phyloP scores from a whole-genome alignment of 37 sponge, comb jelly and placozoan genomes.

The Ianthella basta region DNA sequence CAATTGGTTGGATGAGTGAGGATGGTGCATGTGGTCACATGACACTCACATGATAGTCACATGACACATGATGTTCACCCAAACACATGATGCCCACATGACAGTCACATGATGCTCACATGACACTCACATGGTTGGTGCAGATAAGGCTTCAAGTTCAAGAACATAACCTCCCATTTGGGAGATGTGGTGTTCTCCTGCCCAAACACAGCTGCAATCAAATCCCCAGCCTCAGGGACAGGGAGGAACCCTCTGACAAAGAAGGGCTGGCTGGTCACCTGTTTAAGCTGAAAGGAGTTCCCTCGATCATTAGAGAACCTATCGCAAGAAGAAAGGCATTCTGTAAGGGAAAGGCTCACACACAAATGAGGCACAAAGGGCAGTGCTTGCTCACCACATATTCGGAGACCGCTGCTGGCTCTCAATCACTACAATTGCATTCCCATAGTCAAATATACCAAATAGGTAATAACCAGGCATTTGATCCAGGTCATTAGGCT shows the following conservation, averaged over 20 bases:
- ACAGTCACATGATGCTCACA: too few relatives aligned
- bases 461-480: conserved; percentile 50
- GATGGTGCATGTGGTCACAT: background rate
- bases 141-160: background rate
- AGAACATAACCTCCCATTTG: background rate
- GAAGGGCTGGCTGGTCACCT: conserved; percentile 35
- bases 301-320: conserved; percentile 83
- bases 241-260: conserved; percentile 34
- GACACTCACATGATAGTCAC: background rate
- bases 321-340: background rate
- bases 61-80: background rate
- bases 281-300: conserved; percentile 37
- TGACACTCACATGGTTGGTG: conserved; percentile 19
- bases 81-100: too few relatives aligned
- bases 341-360: too few relatives aligned
- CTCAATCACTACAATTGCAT: conserved; percentile 30
- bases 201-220: background rate
- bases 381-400: conserved; percentile 6
- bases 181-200: background rate
- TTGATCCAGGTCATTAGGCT: conserved; percentile 30
- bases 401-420: background rate
- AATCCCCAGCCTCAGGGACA: background rate
- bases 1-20: background rate
- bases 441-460: conserved; percentile 77
- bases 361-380: background rate